Conservation (phyloP, 2,888 invertebrate species). For the Cantharis lateralis region DNA sequence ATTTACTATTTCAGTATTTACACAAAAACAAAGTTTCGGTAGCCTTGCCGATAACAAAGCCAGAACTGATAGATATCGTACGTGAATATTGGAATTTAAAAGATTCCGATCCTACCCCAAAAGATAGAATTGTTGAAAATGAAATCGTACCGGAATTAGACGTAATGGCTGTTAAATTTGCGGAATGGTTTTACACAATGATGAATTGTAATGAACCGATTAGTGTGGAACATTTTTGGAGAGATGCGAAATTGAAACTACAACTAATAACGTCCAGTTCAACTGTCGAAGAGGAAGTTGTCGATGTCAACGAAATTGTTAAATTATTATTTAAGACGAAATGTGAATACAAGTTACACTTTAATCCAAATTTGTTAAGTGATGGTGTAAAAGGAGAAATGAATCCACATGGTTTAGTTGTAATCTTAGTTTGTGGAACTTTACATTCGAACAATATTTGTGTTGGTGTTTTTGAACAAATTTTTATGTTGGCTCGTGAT, state of each 20-base stretch:
- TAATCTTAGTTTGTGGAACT: conserved; percentile 67
- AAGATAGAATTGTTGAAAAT: not conserved
- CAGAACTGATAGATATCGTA: conserved; percentile 56
- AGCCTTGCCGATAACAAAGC: conserved; percentile 58
- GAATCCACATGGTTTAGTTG: conserved; percentile 65
- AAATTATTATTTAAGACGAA: conserved; percentile 52
- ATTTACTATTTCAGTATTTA: conserved; percentile 61
- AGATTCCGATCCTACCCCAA: not conserved
- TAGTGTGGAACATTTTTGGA: conserved; percentile 61
- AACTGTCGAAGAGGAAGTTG: conserved; percentile 41
- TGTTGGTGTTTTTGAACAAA: conserved; percentile 69
- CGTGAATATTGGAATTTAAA: conserved; percentile 55
- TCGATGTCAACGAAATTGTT: conserved; percentile 50
- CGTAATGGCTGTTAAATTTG: conserved; percentile 60
- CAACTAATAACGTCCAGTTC: conserved; percentile 41
- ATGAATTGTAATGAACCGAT: conserved; percentile 54
- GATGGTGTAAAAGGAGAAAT: conserved; percentile 64
- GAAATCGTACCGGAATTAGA: conserved; percentile 43
- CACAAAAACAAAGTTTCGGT: conserved; percentile 57
- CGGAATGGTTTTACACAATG: conserved; percentile 63
- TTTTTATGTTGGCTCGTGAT: conserved; percentile 67
- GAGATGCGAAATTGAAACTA: conserved; percentile 56
- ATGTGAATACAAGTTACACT: conserved; percentile 57
- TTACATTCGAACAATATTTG: conserved; percentile 60
- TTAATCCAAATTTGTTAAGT: conserved; percentile 64